Evolutionary conservation across 2,888 invertebrate species (phyloP).

Genomic region (Drosophila anceps): DNA sequence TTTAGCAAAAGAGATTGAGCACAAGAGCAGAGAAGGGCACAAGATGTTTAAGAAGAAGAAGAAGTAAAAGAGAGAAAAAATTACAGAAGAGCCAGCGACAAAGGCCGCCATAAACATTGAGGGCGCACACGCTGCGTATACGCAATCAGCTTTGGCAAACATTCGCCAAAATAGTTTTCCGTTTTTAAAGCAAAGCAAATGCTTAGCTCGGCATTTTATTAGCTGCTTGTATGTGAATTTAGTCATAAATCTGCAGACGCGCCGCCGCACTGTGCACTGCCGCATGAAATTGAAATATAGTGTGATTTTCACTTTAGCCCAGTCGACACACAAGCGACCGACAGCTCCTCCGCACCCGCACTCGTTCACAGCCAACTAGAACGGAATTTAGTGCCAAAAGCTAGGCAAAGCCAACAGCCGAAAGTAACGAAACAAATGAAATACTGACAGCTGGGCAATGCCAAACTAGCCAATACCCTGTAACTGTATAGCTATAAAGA

Average conservation of each 20-base stretch:
- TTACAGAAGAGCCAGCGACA: constrained; percentile 42
- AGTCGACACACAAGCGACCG: constrained; percentile 6
- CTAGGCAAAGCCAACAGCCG: constrained; percentile 49
- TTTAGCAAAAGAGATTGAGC: constrained; percentile 60
- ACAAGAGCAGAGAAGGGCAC: not conserved
- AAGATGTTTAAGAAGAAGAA: not conserved
- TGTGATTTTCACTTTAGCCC: constrained; percentile 77
- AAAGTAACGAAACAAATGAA: constrained; percentile 35
- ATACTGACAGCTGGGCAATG: not conserved
- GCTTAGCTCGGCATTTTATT: constrained; percentile 78
- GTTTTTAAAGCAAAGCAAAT: constrained; percentile 65
- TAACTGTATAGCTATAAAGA: not conserved
- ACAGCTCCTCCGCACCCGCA: not conserved
- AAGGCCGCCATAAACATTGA: constrained; percentile 65
- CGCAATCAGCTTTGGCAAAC: constrained; percentile 76
- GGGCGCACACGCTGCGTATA: constrained; percentile 73
- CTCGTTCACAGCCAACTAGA: constrained; percentile 35
- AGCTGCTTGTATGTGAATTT: constrained; percentile 78
- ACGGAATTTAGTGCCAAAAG: constrained; percentile 68
- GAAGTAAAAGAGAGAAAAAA: constrained; percentile 4
- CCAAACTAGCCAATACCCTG: constrained; percentile 41
- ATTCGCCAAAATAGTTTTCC: constrained; percentile 74
- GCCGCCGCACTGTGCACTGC: constrained; percentile 71
- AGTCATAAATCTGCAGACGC: constrained; percentile 76
- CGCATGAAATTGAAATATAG: constrained; percentile 81